Evolutionary conservation across 2,888 invertebrate genomes (phyloP).

Genomic region (Lysandra bellargus): DNA sequence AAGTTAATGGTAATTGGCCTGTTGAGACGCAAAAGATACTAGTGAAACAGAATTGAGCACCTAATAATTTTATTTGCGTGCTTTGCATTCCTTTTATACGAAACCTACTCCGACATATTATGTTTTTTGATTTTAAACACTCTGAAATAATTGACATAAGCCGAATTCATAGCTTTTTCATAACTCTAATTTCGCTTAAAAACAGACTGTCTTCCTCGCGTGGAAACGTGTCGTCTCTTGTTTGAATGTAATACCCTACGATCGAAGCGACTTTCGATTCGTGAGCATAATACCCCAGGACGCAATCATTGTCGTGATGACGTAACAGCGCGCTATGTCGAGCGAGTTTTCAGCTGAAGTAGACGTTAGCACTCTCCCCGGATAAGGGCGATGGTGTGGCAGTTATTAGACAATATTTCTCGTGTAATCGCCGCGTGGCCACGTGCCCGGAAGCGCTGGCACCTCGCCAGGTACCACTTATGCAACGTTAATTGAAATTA

Average conservation of each 20-base stretch:
- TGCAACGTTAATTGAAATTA: constrained; percentile 20
- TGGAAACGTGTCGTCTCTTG: too few species aligned
- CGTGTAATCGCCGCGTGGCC: background rate
- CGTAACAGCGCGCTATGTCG: background rate
- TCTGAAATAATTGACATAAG: too few species aligned
- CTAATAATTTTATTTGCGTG: background rate
- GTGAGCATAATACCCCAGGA: too few species aligned
- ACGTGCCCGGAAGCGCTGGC: background rate
- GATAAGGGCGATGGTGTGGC: background rate
- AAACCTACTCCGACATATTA: background rate
- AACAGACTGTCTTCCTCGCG: too few species aligned
- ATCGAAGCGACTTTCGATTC: too few species aligned
- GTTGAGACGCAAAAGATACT: constrained; percentile 25
- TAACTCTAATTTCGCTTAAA: too few species aligned
- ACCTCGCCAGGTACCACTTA: constrained; percentile 9
- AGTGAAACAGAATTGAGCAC: background rate
- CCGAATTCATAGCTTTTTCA: too few species aligned
- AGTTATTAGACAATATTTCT: constrained; percentile 19
- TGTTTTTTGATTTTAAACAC: too few species aligned
- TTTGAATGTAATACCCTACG: too few species aligned
- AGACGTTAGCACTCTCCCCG: background rate
- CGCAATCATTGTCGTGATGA: background rate
- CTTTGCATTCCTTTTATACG: background rate
- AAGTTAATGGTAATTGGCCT: constrained; percentile 52
- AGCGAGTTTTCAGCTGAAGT: background rate